Evolutionary conservation across 2,113 vertebrate species (phyloP).

Genomic region (Propithecus coquereli): DNA sequence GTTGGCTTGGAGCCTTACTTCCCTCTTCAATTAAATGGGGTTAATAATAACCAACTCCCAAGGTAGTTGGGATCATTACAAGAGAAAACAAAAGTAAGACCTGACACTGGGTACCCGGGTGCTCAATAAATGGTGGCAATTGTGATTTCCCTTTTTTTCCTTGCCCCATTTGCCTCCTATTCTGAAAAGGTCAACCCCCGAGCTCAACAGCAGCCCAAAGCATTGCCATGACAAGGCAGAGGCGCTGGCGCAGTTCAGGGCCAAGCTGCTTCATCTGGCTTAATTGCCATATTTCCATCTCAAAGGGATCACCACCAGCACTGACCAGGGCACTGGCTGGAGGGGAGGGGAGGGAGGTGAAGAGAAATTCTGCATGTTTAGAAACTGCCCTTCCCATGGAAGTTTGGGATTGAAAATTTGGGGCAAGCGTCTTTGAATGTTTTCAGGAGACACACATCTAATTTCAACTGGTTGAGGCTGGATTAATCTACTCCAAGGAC

Average conservation of each 20-base stretch:
- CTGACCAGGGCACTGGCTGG: background rate
- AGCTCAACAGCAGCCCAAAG: background rate
- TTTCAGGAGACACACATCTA: background rate
- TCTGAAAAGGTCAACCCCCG: conserved; percentile 19
- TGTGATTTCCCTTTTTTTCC: background rate
- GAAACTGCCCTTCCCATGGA: background rate
- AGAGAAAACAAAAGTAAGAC: background rate
- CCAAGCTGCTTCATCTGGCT: background rate
- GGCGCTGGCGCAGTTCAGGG: background rate
- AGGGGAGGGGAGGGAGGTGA: background rate
- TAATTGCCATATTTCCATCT: conserved; percentile 23
- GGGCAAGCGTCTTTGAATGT: background rate
- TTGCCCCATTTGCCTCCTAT: background rate
- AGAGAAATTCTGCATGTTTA: background rate
- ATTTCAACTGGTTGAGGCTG: background rate
- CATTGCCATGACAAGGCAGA: conserved; percentile 28
- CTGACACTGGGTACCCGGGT: background rate
- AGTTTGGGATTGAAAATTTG: background rate
- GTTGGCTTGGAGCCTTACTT: background rate
- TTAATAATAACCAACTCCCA: background rate
- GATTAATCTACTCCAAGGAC: background rate
- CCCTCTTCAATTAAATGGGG: background rate
- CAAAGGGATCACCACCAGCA: background rate
- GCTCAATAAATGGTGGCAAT: background rate
- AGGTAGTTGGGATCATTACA: background rate